phyloP scores from a whole-genome alignment of 2,888 invertebrate species.

The Disparrhopalites patrizii region DNA sequence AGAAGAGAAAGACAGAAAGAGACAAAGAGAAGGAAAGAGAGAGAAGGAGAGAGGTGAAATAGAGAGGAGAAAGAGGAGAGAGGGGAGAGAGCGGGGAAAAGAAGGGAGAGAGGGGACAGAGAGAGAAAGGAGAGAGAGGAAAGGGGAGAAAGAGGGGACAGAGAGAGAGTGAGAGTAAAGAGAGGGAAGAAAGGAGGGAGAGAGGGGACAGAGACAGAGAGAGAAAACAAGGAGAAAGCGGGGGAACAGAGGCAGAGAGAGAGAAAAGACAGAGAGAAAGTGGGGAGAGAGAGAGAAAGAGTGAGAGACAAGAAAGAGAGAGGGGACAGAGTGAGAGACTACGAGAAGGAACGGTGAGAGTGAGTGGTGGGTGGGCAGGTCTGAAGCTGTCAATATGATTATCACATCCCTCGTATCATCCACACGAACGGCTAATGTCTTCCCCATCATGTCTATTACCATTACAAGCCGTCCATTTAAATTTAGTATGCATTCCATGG shows the following conservation, averaged over 20 bases:
- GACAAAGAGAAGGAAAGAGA: neutral
- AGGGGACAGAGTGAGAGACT: neutral
- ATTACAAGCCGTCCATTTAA: constrained; percentile 11
- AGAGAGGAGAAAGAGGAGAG: neutral
- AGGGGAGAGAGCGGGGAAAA: neutral
- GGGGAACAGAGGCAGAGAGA: neutral
- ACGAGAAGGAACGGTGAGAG: neutral
- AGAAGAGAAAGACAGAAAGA: neutral
- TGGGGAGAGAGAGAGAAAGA: neutral
- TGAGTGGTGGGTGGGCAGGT: neutral
- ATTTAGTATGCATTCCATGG: constrained; percentile 2
- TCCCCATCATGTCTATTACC: constrained; percentile 10
- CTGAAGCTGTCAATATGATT: constrained; percentile 5
- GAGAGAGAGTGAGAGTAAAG: neutral
- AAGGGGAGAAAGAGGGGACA: neutral
- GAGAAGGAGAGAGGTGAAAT: neutral
- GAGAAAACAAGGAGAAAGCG: neutral
- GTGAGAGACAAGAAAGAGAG: neutral
- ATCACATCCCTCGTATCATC: constrained; percentile 8
- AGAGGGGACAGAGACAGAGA: too few relatives aligned
- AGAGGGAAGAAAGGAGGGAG: too few relatives aligned
- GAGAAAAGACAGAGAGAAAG: neutral
- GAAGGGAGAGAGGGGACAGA: neutral
- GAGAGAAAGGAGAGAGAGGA: neutral
- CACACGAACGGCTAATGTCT: constrained; percentile 10